Conservation (phyloP, 2,113 vertebrate species). For the Alligator sinensis region DNA sequence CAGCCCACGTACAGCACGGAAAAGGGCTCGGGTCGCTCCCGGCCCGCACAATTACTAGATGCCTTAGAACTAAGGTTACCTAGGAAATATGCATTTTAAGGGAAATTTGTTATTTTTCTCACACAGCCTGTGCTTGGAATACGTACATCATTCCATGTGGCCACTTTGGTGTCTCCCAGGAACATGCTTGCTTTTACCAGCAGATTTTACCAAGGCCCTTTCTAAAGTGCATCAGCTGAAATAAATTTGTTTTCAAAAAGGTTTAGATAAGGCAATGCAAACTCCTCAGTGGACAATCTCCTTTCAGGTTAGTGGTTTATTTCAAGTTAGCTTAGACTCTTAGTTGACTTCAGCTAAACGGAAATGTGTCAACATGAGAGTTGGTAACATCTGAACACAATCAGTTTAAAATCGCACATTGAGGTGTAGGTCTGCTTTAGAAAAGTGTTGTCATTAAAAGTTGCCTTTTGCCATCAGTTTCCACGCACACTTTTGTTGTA, state of each 20-base stretch:
- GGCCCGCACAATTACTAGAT: no score
- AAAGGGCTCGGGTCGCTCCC: no score
- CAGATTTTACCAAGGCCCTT: no score
- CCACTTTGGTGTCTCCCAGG: no score
- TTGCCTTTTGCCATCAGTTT: neutral
- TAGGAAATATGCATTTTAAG: neutral
- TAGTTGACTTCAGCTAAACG: neutral
- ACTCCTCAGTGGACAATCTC: neutral
- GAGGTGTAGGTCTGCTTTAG: neutral
- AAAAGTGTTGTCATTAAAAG: neutral
- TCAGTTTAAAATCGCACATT: neutral
- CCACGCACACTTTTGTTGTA: neutral
- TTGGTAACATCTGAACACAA: neutral
- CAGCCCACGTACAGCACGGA: no score
- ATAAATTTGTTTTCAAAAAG: neutral
- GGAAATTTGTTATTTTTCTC: no score
- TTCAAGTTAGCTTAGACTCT: neutral
- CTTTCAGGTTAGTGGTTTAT: neutral
- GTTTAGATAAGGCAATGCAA: neutral
- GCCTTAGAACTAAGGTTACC: neutral
- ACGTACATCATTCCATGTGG: no score
- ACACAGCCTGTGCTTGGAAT: no score
- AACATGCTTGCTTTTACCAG: no score
- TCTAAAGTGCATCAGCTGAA: no score
- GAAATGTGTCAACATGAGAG: neutral